phyloP scores from a whole-genome alignment of 1,140 invertebrate species.

The Steinernema khuongi region DNA sequence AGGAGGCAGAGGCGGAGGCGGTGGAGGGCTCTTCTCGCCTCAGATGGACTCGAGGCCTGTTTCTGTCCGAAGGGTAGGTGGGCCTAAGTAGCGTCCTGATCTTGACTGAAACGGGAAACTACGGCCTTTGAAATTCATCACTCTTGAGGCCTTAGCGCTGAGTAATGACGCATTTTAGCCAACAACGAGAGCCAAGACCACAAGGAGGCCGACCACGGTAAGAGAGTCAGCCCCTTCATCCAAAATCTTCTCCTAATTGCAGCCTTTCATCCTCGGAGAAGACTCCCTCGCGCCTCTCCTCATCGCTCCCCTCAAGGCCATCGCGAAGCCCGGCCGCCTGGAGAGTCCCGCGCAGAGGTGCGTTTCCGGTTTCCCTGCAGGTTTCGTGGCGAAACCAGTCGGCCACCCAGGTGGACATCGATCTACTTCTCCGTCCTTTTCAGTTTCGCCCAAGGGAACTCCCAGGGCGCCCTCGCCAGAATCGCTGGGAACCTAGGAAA shows the following conservation, averaged over 20 bases:
- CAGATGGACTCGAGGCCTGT: not conserved
- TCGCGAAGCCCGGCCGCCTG: not conserved
- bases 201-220: too few relatives aligned
- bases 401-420: not conserved
- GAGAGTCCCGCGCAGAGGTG: not conserved
- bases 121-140: too few relatives aligned
- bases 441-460: not conserved
- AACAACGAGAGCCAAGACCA: too few relatives aligned
- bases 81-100: too few relatives aligned
- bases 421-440: not conserved
- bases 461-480: not conserved
- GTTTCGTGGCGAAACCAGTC: not conserved
- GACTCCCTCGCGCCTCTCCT: not conserved
- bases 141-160: too few relatives aligned
- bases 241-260: not conserved
- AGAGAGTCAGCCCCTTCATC: not conserved
- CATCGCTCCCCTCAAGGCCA: not conserved
- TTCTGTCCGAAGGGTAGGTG: not conserved
- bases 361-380: not conserved
- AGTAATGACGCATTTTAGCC: too few relatives aligned
- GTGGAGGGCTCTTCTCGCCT: not conserved
- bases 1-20: not conserved
- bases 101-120: too few relatives aligned
- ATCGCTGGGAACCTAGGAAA: slow-evolving; percentile 1
- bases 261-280: not conserved